Conservation (phyloP, 2,888 invertebrate species). For the Ctena decussata region DNA sequence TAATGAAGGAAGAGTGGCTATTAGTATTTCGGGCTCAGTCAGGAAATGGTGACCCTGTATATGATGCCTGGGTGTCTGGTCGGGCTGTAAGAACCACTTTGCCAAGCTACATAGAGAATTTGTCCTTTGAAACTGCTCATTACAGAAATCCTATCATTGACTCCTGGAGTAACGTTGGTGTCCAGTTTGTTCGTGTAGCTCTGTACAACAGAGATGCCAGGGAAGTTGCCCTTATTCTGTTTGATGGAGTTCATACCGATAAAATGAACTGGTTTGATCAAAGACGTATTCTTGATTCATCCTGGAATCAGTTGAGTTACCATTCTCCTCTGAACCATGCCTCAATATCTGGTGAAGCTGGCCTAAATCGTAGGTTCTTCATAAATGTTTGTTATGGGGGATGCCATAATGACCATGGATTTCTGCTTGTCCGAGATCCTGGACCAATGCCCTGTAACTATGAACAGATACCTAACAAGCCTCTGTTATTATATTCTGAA, state of each 20-base stretch:
- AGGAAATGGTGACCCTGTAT: background rate
- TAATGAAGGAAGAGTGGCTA: too few species aligned
- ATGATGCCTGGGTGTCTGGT: too few species aligned
- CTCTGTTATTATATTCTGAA: background rate
- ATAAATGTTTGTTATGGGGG: background rate
- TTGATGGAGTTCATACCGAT: background rate
- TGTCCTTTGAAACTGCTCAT: too few species aligned
- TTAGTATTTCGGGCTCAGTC: background rate
- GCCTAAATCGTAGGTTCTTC: background rate
- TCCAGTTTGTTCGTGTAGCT: background rate
- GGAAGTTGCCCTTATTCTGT: background rate
- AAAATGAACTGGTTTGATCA: slow-evolving; percentile 8
- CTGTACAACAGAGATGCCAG: background rate
- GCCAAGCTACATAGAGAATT: too few species aligned
- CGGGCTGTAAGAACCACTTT: too few species aligned
- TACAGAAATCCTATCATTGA: background rate
- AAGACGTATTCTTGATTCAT: background rate
- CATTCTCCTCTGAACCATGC: background rate
- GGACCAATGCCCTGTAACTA: background rate
- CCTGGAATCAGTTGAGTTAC: background rate
- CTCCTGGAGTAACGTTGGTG: background rate
- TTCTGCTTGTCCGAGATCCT: background rate
- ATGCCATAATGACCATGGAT: background rate
- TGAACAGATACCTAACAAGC: background rate
- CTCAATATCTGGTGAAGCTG: background rate